Percentiles rank a stretch among this genome's conserved stretches.
Evolutionary conservation across 2,113 vertebrate genomes (phyloP).

Genomic region (Grammomys dolichurus): DNA sequence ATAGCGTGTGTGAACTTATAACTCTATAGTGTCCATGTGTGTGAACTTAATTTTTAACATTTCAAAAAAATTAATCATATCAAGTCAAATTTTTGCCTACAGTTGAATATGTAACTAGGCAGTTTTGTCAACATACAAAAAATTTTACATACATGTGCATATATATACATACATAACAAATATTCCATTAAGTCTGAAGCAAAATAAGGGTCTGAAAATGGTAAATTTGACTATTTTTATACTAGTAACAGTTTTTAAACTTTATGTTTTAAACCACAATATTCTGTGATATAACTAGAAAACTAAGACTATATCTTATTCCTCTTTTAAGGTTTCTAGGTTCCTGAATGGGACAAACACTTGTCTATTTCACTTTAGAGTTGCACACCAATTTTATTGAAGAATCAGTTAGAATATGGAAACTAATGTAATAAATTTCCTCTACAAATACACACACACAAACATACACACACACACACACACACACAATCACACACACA

Average conservation of each 20-base stretch:
- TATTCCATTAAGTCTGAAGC: not conserved
- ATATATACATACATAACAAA: not conserved
- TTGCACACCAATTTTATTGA: too few species aligned
- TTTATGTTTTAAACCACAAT: not conserved
- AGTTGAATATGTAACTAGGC: too few species aligned
- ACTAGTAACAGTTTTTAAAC: not conserved
- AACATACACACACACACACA: rapidly evolving
- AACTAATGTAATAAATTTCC: not conserved
- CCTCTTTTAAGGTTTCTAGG: not conserved
- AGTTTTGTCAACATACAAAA: too few species aligned
- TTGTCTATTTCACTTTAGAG: not conserved
- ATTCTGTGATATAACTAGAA: not conserved
- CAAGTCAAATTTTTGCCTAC: too few species aligned
- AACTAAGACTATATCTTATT: not conserved
- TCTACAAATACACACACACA: not conserved
- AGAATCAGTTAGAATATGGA: not conserved
- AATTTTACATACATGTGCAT: too few species aligned
- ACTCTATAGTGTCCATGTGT: too few species aligned
- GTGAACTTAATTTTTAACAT: too few species aligned
- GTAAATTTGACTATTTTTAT: not conserved
- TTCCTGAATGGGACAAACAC: not conserved
- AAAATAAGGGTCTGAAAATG: not conserved
- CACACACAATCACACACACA: too few species aligned
- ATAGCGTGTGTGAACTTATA: not conserved
- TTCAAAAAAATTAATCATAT: too few species aligned